Evolutionary conservation across 2,113 vertebrate species (phyloP).

Genomic region (Podarcis cretensis): DNA sequence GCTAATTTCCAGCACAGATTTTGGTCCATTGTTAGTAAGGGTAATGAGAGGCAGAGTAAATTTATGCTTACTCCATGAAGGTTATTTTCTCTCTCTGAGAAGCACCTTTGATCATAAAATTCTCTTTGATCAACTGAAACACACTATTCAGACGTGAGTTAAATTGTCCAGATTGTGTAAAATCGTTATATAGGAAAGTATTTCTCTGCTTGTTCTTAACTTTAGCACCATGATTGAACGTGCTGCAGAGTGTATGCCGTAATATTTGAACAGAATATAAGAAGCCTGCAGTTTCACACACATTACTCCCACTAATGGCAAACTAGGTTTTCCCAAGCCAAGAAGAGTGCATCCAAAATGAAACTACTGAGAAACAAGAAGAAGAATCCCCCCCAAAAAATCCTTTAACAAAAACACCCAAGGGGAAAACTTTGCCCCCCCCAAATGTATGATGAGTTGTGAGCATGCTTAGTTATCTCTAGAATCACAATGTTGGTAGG

Average conservation of each 20-base stretch:
- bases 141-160: constrained; percentile 58
- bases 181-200: constrained; percentile 44
- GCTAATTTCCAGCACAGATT: constrained; percentile 5
- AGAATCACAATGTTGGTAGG: too few species aligned
- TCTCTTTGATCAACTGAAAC: constrained; percentile 65
- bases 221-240: constrained; percentile 37
- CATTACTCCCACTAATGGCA: constrained; percentile 7
- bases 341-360: background rate
- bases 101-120: constrained; percentile 68
- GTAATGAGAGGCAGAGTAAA: constrained; percentile 50
- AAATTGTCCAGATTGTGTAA: constrained; percentile 56
- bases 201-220: constrained; percentile 30
- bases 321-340: constrained; percentile 4
- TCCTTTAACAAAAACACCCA: too few species aligned
- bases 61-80: constrained; percentile 48
- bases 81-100: constrained; percentile 55
- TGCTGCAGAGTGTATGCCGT: constrained; percentile 41
- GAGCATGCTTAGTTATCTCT: too few species aligned
- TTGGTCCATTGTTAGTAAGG: constrained; percentile 19
- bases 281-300: constrained; percentile 2
- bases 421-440: background rate
- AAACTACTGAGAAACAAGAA: background rate
- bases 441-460: too few species aligned
- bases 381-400: background rate
- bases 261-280: constrained; percentile 59